Evolutionary conservation across 2,888 invertebrate genomes (phyloP), one percentile per base, ranked within the genome.

Genomic region (Drosophila melanosoma): DNA sequence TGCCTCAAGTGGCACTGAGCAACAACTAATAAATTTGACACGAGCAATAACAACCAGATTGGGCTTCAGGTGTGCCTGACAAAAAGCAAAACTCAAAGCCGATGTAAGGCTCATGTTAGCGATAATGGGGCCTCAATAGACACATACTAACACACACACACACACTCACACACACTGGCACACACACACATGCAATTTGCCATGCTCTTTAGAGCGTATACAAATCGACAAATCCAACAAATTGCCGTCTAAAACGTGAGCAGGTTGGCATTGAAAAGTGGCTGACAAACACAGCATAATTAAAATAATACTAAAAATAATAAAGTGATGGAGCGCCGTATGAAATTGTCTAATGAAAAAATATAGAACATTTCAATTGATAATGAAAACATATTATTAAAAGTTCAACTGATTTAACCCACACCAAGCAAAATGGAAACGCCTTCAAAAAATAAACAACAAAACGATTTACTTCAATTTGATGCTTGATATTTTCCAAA

Each of bases 181-280:
- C 20, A 20, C 12, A 45, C 45, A 74, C 23, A 74, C 49, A 53
- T 68, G 62, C 65, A 77, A 81, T 79, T 87, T 81, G 79, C 62
- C 60, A 88, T 75, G 89, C 86, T 87, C 75, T 90, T 87, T 86
- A 83, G 74, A 76, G 75, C 70, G 76, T 86, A 76, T 76, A 76
- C 67, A 83, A 83, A 73, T 74, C 56, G 38, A 73, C 38, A 79
- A 69, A 69, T 68, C 64, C 68, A 81, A 79, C 85, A 89, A 86
- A 90, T 89, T 90, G 87, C 79, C 69, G 69, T 72, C 76, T 53
- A 79, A 88, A 88, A 71, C 86, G 86, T 87, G 86, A 88, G 61
- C 82, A 66, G 69, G 70, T 81, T 87, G 86, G 89, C 90, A 87
- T 90, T 87, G 86, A 86, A 88, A 85, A 51, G 52, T 63, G 73